Evolutionary conservation across 2,888 invertebrate genomes (phyloP).

Genomic region (Micoletzkya japonica): DNA sequence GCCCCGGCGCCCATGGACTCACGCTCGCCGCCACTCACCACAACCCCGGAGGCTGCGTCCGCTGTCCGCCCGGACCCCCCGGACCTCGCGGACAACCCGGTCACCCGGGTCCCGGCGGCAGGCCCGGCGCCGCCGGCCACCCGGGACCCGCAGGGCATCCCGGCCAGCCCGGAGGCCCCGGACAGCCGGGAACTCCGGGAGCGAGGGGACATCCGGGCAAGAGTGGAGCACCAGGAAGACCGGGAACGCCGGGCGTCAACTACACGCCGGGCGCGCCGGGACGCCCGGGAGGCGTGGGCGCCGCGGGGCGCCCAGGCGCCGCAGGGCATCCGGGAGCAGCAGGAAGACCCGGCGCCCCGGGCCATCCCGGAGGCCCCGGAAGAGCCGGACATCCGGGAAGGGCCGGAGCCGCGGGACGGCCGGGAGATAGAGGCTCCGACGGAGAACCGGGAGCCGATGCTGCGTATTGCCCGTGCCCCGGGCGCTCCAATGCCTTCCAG

Average conservation of each 20-base stretch:
- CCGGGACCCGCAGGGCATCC: slow-evolving; percentile 39
- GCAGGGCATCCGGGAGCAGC: slow-evolving; percentile 38
- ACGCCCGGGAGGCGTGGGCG: slow-evolving; percentile 38
- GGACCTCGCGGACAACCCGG: slow-evolving; percentile 39
- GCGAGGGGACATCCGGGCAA: slow-evolving; percentile 35
- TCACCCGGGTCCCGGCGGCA: slow-evolving; percentile 36
- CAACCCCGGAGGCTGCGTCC: slow-evolving; percentile 26
- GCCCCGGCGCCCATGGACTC: slow-evolving; percentile 26
- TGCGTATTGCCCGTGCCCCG: slow-evolving; percentile 42
- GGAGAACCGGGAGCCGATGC: slow-evolving; percentile 37
- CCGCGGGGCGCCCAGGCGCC: slow-evolving; percentile 39
- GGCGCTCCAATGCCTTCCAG: slow-evolving; percentile 33
- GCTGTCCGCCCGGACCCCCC: slow-evolving; percentile 34
- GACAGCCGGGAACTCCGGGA: slow-evolving; percentile 41
- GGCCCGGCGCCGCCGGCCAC: slow-evolving; percentile 38
- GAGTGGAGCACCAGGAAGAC: slow-evolving; percentile 40
- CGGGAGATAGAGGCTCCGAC: slow-evolving; percentile 26
- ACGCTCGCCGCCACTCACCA: slow-evolving; percentile 24
- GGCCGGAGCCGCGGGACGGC: slow-evolving; percentile 16
- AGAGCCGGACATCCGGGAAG: slow-evolving; percentile 18
- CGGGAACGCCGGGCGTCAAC: slow-evolving; percentile 38
- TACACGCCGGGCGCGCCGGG: slow-evolving; percentile 25
- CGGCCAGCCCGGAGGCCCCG: slow-evolving; percentile 37
- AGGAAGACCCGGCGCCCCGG: slow-evolving; percentile 32
- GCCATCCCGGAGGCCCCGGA: slow-evolving; percentile 25